These are phyloP conservation scores for Muscicapa adusta DNA, from an alignment of 2,113 vertebrate genomes.

Conservation along the genomic window DNA sequence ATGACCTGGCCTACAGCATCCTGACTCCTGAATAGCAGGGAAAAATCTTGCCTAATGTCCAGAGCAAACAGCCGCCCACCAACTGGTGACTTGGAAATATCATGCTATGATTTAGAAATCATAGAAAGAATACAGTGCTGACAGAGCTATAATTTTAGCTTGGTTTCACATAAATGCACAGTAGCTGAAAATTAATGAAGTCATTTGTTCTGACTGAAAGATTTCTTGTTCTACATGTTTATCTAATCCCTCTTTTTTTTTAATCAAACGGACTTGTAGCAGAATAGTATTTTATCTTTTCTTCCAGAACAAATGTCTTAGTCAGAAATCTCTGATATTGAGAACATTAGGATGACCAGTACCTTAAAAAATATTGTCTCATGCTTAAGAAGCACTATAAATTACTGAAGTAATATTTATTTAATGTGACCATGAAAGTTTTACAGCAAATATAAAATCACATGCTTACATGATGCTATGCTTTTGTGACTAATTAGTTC, in stretches of 20 bases:
- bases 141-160: neutral
- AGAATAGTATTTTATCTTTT: neutral
- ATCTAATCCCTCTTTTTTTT: neutral
- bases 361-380: neutral
- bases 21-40: neutral
- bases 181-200: neutral
- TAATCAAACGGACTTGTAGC: neutral
- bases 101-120: neutral
- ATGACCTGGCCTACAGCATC: neutral
- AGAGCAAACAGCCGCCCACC: neutral
- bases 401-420: neutral
- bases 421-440: neutral
- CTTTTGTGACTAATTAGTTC: neutral
- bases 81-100: neutral
- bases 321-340: neutral
- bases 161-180: neutral
- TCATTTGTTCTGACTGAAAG: neutral
- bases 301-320: neutral
- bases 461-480: neutral
- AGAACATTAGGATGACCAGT: neutral
- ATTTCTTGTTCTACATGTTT: neutral
- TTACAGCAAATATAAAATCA: neutral
- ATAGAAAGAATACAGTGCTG: neutral
- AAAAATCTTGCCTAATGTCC: neutral
- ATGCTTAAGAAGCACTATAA: neutral